Conservation (phyloP, 2,113 vertebrate species). For the Glaucomys volans region DNA sequence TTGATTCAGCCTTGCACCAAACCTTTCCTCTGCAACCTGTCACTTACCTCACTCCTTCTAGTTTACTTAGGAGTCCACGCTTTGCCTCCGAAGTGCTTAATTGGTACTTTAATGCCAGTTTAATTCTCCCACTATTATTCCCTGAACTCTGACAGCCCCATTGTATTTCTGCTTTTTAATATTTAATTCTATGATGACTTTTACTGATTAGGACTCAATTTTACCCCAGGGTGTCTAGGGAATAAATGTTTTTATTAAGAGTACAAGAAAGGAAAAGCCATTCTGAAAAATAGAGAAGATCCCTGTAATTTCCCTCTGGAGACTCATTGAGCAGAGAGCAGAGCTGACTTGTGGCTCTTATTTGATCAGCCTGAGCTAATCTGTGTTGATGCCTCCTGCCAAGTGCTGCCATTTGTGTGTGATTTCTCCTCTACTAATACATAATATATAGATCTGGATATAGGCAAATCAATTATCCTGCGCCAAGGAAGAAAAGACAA, state of each 20-base stretch:
- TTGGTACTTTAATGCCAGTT: constrained; percentile 24
- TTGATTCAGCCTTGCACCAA: background rate
- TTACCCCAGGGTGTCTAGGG: constrained; percentile 67
- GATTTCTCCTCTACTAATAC: constrained; percentile 75
- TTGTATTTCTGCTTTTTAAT: constrained; percentile 70
- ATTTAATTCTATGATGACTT: constrained; percentile 78
- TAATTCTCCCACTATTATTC: constrained; percentile 33
- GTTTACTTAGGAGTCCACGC: background rate
- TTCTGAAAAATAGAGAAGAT: constrained; percentile 78
- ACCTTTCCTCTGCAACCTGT: constrained; percentile 17
- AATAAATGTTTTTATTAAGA: constrained; percentile 80
- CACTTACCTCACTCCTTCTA: background rate
- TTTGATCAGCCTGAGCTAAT: constrained; percentile 79
- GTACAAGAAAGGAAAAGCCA: constrained; percentile 66
- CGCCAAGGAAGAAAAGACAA: constrained; percentile 67
- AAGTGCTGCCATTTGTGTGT: constrained; percentile 58
- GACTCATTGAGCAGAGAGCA: constrained; percentile 62
- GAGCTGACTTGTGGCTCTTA: constrained; percentile 76
- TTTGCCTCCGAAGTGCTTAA: constrained; percentile 48
- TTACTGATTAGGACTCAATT: constrained; percentile 74
- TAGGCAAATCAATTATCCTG: constrained; percentile 72
- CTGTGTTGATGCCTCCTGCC: constrained; percentile 76
- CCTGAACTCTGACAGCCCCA: constrained; percentile 42
- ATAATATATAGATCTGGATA: constrained; percentile 75
- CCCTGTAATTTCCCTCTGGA: constrained; percentile 68